Conservation (phyloP, 2,113 vertebrate genomes). For the Phoxinus phoxinus region DNA sequence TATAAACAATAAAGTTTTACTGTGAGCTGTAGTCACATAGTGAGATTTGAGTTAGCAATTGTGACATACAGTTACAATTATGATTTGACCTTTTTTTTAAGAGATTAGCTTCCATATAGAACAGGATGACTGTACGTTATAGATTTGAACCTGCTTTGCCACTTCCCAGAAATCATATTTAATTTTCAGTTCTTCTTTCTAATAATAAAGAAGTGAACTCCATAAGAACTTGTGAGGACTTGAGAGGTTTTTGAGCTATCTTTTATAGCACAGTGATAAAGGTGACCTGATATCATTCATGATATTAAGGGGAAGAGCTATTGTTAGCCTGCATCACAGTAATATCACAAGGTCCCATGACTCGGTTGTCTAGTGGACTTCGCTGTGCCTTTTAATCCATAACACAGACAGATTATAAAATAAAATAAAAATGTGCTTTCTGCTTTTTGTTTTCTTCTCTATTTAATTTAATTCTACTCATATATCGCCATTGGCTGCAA, state of each 20-base stretch:
- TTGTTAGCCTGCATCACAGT: slow-evolving; percentile 51
- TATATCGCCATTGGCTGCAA: background rate
- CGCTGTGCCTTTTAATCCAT: slow-evolving; percentile 6
- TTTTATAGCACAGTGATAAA: slow-evolving; percentile 18
- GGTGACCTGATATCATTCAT: slow-evolving; percentile 32
- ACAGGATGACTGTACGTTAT: background rate
- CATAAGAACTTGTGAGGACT: background rate
- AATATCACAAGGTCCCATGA: slow-evolving; percentile 41
- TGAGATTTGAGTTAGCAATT: background rate
- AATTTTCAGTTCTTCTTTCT: background rate
- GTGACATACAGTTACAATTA: background rate
- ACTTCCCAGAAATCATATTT: background rate
- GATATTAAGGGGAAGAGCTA: slow-evolving; percentile 30
- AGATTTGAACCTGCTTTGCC: background rate
- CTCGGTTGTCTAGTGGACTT: slow-evolving; percentile 6
- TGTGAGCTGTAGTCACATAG: background rate
- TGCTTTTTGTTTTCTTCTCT: background rate
- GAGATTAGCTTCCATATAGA: background rate
- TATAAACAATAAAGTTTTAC: background rate
- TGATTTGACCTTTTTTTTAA: background rate
- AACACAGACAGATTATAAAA: background rate
- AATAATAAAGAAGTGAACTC: background rate
- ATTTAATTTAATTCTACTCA: background rate
- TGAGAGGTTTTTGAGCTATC: background rate
- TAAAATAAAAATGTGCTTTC: too few relatives aligned